Conservation (phyloP, 2,113 vertebrate species). For the Dendropsophus ebraccatus region DNA sequence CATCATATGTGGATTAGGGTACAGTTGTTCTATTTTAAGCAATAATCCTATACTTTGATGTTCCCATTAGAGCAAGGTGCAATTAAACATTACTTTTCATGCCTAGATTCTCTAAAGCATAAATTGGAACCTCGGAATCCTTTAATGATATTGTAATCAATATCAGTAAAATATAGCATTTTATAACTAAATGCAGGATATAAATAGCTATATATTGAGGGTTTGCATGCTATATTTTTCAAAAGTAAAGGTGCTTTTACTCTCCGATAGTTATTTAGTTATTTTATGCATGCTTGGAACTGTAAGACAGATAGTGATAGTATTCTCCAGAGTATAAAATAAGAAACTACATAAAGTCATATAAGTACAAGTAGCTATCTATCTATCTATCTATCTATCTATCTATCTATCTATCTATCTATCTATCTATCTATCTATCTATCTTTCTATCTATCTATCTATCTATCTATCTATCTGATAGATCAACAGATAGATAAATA, state of each 20-base stretch:
- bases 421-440: too few relatives aligned
- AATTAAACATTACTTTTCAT: conserved; percentile 50
- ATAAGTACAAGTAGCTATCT: too few relatives aligned
- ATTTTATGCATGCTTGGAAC: background rate
- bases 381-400: too few relatives aligned
- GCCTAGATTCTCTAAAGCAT: conserved; percentile 43
- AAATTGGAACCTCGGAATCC: conserved; percentile 26
- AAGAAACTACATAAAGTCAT: too few relatives aligned
- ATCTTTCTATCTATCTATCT: too few relatives aligned
- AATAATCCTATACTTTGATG: conserved; percentile 63
- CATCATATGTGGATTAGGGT: conserved; percentile 69
- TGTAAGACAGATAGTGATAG: background rate
- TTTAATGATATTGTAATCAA: background rate
- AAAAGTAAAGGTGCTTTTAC: background rate
- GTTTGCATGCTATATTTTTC: background rate
- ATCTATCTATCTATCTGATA: too few relatives aligned
- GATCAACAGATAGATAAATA: too few relatives aligned
- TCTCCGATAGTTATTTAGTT: background rate
- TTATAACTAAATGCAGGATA: background rate
- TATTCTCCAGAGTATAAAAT: too few relatives aligned
- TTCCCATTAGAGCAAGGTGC: conserved; percentile 55
- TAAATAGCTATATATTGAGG: background rate
- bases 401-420: too few relatives aligned
- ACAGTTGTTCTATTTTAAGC: conserved; percentile 64
- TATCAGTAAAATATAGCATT: conserved; percentile 4